A percentile compares a stretch with the other conserved stretches of the same genome.
phyloP scores from a whole-genome alignment of 2,888 invertebrate species.

The Nomada goodeniana region DNA sequence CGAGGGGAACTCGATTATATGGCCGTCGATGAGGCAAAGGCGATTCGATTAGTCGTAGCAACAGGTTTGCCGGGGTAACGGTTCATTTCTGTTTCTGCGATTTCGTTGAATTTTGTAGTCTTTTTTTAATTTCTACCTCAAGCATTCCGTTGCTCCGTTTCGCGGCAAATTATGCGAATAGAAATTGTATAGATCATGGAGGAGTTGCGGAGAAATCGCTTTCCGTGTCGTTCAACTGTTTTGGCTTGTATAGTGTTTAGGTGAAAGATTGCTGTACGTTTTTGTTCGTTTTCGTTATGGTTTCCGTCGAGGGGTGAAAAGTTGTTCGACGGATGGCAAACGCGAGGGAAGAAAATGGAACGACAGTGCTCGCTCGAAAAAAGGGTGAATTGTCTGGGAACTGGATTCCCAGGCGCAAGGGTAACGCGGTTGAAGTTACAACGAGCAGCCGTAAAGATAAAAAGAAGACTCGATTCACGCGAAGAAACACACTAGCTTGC shows the following conservation, averaged over 20 bases:
- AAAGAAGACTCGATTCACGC: neutral
- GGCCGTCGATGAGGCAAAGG: neutral
- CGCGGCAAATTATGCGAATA: neutral
- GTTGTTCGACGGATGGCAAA: neutral
- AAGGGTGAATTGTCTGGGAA: constrained; percentile 28
- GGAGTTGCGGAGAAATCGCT: no score
- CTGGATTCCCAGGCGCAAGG: constrained; percentile 22
- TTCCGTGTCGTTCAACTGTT: no score
- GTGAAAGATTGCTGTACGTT: no score
- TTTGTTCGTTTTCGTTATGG: neutral
- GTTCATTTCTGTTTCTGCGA: neutral
- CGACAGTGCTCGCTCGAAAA: constrained; percentile 15
- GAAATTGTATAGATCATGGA: no score
- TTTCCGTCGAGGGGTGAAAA: neutral
- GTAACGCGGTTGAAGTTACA: constrained; percentile 20
- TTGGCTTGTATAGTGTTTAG: no score
- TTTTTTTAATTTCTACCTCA: neutral
- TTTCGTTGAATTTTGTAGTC: neutral
- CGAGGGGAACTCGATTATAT: neutral
- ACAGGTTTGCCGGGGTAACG: neutral
- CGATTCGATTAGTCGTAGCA: neutral
- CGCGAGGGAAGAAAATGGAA: constrained; percentile 19
- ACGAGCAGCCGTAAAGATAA: neutral
- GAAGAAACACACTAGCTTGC: neutral
- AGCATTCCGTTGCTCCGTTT: neutral